Percentiles rank a stretch among this genome's conserved stretches.
These are phyloP conservation scores for Aptenodytes forsteri DNA, from an alignment of 2,113 vertebrate species.

Conservation along the genomic window DNA sequence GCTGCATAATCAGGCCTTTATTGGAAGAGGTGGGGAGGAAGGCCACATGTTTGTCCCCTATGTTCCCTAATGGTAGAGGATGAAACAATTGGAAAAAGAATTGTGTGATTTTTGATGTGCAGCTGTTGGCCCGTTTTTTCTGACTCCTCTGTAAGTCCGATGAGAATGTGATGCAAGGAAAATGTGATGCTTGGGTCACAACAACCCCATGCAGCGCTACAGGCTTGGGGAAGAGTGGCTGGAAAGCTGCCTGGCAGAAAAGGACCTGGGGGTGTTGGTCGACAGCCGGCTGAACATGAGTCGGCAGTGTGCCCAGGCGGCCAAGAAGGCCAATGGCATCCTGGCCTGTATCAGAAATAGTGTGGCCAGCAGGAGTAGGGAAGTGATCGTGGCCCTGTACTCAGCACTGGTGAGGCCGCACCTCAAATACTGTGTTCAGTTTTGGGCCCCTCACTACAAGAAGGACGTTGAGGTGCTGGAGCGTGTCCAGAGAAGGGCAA, in stretches of 20 bases:
- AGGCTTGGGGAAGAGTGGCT: background rate
- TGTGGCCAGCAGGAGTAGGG: background rate
- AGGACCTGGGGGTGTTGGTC: background rate
- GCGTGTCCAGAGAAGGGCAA: background rate
- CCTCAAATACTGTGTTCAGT: fast-evolving
- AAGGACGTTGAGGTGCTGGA: background rate
- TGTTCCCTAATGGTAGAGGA: background rate
- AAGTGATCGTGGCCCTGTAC: background rate
- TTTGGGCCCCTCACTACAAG: background rate
- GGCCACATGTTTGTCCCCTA: background rate
- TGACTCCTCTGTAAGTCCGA: background rate
- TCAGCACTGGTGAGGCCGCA: background rate
- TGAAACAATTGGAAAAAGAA: background rate
- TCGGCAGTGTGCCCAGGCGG: background rate
- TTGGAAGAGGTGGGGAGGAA: background rate
- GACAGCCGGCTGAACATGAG: background rate
- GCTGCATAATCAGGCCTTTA: background rate
- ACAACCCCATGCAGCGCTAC: background rate
- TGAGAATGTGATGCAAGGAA: background rate
- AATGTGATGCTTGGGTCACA: background rate
- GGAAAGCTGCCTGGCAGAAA: background rate
- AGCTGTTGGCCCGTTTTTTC: background rate
- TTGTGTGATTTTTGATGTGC: background rate
- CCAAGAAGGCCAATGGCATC: background rate
- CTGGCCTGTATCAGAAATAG: background rate